Conservation (phyloP, 1,140 invertebrate species). For the Olivierus martensii region DNA sequence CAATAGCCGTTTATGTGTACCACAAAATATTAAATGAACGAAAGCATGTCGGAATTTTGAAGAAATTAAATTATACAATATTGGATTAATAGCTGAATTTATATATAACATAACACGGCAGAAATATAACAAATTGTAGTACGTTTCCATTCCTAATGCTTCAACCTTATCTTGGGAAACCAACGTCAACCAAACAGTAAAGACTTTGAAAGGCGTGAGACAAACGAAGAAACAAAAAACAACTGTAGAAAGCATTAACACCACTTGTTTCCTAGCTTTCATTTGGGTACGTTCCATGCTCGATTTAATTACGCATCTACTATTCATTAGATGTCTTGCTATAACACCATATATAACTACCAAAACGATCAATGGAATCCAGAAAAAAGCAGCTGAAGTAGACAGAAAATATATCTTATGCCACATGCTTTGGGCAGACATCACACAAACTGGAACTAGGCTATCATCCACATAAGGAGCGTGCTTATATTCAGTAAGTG, state of each 20-base stretch:
- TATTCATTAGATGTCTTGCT: slow-evolving; percentile 52
- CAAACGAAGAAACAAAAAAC: slow-evolving; percentile 79
- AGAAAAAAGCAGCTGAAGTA: slow-evolving; percentile 65
- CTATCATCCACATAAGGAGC: slow-evolving; percentile 49
- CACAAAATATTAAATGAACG: slow-evolving; percentile 1
- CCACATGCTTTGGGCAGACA: slow-evolving; percentile 52
- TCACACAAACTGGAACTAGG: slow-evolving; percentile 54
- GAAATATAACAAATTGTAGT: slow-evolving; percentile 72
- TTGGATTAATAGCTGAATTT: slow-evolving; percentile 81
- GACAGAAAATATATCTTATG: slow-evolving; percentile 54
- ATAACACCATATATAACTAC: slow-evolving; percentile 68
- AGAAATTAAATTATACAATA: slow-evolving; percentile 68
- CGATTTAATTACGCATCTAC: slow-evolving; percentile 4
- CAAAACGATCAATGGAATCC: slow-evolving; percentile 62
- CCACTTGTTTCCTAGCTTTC: slow-evolving; percentile 35
- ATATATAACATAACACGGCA: slow-evolving; percentile 72
- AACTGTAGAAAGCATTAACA: slow-evolving; percentile 75
- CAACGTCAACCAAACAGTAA: slow-evolving; percentile 70
- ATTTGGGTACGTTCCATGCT: slow-evolving; percentile 8
- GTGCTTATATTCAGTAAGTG: slow-evolving; percentile 43
- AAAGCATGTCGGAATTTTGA: slow-evolving; percentile 77
- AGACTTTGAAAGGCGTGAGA: slow-evolving; percentile 62
- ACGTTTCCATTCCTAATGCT: slow-evolving; percentile 54
- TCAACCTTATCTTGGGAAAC: slow-evolving; percentile 47
- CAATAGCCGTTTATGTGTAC: too few relatives aligned